These are phyloP conservation scores for Athripsodes cinereus DNA, from an alignment of 2,888 invertebrate genomes.

Conservation along the genomic window DNA sequence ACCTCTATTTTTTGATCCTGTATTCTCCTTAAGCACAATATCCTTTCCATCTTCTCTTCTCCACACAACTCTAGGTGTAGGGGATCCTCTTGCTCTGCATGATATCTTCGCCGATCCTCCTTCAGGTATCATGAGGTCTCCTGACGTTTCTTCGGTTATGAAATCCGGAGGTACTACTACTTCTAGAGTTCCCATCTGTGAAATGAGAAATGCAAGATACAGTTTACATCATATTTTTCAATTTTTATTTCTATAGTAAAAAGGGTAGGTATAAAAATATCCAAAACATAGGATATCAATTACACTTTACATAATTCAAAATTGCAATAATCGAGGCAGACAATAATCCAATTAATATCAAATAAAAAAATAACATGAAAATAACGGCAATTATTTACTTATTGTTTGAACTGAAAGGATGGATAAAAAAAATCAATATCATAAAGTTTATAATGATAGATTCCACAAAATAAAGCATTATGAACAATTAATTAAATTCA, in stretches of 20 bases:
- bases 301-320: no score
- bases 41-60: slow-evolving; percentile 76
- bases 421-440: no score
- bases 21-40: slow-evolving; percentile 67
- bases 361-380: no score
- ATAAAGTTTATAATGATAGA: no score
- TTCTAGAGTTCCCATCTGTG: slow-evolving; percentile 77
- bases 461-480: no score
- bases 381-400: no score
- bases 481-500: no score
- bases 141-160: slow-evolving; percentile 78
- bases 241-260: neutral
- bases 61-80: slow-evolving; percentile 76
- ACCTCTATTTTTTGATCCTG: slow-evolving; percentile 61
- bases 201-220: neutral
- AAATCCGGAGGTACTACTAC: slow-evolving; percentile 92
- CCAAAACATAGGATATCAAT: neutral
- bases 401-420: no score
- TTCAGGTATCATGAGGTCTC: slow-evolving; percentile 83
- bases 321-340: no score
- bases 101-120: slow-evolving; percentile 64
- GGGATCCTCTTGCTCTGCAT: slow-evolving; percentile 72
- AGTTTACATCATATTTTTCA: neutral
- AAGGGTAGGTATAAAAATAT: neutral
- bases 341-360: no score